Evolutionary conservation across 2,113 vertebrate species (phyloP).

Genomic region (Ciconia maguari): DNA sequence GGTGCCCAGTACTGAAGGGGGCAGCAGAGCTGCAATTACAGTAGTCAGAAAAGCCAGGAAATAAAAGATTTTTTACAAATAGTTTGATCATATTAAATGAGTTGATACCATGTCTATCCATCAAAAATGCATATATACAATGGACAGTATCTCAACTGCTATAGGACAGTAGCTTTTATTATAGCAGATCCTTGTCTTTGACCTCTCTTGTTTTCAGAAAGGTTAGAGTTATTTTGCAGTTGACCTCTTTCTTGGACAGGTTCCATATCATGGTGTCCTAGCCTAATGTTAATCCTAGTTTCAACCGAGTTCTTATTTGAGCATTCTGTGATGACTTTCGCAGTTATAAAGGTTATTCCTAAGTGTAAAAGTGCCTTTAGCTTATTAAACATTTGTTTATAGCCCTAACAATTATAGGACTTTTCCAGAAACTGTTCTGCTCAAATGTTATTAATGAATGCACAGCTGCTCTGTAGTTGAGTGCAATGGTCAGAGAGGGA

Average conservation of each 20-base stretch:
- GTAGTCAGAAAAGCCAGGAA: neutral
- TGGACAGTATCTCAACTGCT: neutral
- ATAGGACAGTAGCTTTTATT: neutral
- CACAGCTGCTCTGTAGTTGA: neutral
- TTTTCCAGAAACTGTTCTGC: neutral
- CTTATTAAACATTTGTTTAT: neutral
- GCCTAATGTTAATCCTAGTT: neutral
- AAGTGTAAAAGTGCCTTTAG: neutral
- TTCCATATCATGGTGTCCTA: neutral
- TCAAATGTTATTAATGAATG: neutral
- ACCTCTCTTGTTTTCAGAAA: neutral
- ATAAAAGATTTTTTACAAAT: neutral
- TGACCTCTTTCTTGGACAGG: neutral
- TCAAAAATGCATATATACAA: neutral
- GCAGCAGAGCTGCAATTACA: neutral
- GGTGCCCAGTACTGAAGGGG: neutral
- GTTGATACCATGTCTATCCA: neutral
- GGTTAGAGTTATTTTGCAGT: neutral
- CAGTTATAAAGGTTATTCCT: neutral
- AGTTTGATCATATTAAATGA: neutral
- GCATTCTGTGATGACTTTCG: neutral
- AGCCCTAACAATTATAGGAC: neutral
- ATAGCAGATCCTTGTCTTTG: neutral
- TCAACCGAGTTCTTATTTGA: neutral
- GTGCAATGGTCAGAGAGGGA: neutral